These are phyloP conservation scores for Melieria picta DNA, from an alignment of 2,888 invertebrate genomes.

Conservation along the genomic window DNA sequence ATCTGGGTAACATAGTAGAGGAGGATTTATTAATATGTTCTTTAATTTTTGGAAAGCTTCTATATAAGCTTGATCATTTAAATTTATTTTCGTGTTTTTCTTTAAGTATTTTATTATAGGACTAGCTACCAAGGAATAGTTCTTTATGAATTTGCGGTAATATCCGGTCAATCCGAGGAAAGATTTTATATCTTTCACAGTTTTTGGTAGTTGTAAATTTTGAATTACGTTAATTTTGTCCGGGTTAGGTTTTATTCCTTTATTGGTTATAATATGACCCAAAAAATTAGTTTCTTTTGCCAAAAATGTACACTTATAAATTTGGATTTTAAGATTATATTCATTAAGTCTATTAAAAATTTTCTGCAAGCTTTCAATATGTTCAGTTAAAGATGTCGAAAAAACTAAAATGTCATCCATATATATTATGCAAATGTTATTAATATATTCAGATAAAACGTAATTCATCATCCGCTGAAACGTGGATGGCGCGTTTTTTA, in stretches of 20 bases:
- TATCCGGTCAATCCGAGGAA: conserved; percentile 6
- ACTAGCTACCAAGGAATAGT: conserved; percentile 2
- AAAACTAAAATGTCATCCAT: conserved; percentile 1
- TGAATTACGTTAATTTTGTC: conserved; percentile 15
- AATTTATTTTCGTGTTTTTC: neutral
- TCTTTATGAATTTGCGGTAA: conserved; percentile 10
- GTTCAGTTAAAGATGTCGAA: conserved; percentile 20
- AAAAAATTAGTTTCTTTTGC: conserved; percentile 7
- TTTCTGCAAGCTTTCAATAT: conserved; percentile 12
- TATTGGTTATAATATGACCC: conserved; percentile 26
- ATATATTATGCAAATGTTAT: too few species aligned
- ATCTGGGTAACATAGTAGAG: conserved; percentile 56
- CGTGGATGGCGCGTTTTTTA: neutral
- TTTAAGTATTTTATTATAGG: conserved; percentile 10
- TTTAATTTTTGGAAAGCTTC: conserved; percentile 33
- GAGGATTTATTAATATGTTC: conserved; percentile 39
- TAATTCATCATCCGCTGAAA: conserved; percentile 21
- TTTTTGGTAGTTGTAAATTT: conserved; percentile 29
- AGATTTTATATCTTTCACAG: too few species aligned
- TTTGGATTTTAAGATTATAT: conserved; percentile 6
- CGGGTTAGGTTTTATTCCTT: conserved; percentile 33
- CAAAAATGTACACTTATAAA: neutral
- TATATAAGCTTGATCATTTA: conserved; percentile 13
- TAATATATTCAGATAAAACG: conserved; percentile 16
- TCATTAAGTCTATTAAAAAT: conserved; percentile 17